Percentiles rank a stretch among this genome's conserved stretches.
Conservation (phyloP, 2,888 invertebrate genomes). For the Pristionchus exspectatus region DNA sequence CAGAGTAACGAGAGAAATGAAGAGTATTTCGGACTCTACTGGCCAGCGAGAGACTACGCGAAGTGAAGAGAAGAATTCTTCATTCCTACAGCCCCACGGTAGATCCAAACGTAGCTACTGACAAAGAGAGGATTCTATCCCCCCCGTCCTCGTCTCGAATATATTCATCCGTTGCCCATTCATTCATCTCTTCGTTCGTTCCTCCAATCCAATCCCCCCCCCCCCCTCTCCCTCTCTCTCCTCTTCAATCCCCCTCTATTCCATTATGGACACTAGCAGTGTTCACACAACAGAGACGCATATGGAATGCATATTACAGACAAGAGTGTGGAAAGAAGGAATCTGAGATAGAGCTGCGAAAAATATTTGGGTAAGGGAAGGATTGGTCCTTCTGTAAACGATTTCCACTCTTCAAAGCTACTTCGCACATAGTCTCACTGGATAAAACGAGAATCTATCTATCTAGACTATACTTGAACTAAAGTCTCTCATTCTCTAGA, state of each 20-base stretch:
- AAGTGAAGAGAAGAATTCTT: no score
- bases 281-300: slow-evolving; percentile 7
- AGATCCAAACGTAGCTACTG: neutral
- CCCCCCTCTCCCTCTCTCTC: neutral
- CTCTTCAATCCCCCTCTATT: neutral
- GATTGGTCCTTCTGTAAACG: neutral
- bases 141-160: neutral
- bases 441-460: no score
- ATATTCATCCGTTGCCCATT: neutral
- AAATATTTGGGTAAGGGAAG: neutral
- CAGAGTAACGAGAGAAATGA: no score
- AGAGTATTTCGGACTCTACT: no score
- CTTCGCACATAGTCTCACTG: no score
- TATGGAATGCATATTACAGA: neutral
- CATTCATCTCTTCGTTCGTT: neutral
- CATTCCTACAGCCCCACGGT: no score
- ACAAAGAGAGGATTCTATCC: neutral
- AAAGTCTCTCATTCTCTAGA: no score
- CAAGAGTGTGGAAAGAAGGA: neutral
- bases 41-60: no score
- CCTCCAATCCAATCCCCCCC: neutral
- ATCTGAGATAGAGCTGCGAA: neutral
- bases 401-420: no score
- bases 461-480: no score
- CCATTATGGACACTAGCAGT: neutral